phyloP scores from a whole-genome alignment of 2,888 invertebrate genomes.

The Trichogramma evanescens region DNA sequence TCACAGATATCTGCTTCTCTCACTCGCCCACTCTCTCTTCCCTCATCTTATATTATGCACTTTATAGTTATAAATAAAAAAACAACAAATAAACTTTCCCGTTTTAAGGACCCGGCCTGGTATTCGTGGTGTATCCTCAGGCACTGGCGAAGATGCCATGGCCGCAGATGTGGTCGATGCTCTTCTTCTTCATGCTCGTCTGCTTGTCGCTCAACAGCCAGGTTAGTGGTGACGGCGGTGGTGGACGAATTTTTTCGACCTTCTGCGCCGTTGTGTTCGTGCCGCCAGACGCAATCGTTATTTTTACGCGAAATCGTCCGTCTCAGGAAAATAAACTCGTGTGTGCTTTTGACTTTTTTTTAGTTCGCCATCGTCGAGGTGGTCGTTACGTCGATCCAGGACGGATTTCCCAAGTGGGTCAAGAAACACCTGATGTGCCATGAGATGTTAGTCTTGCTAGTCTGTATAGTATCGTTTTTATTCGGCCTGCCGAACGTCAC shows the following conservation, averaged over 20 bases:
- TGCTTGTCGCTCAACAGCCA: constrained; percentile 83
- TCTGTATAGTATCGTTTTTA: constrained; percentile 75
- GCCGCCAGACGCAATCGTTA: not conserved
- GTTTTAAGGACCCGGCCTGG: constrained; percentile 70
- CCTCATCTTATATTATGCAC: too few species aligned
- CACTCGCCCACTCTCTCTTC: not conserved
- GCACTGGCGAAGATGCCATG: constrained; percentile 90
- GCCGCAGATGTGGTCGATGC: constrained; percentile 80
- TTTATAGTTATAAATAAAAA: constrained; percentile 6
- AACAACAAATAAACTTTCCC: constrained; percentile 29
- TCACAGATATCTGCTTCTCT: constrained; percentile 30
- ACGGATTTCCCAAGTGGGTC: constrained; percentile 84
- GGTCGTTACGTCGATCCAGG: constrained; percentile 87
- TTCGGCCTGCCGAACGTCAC: constrained; percentile 83
- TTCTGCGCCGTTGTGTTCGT: not conserved
- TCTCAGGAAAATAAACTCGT: too few species aligned
- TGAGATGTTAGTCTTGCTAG: constrained; percentile 75
- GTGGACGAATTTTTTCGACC: not conserved
- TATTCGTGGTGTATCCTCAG: constrained; percentile 88
- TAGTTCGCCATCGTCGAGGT: constrained; percentile 94
- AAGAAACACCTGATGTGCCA: constrained; percentile 75
- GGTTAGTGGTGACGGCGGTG: constrained; percentile 49
- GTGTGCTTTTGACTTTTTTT: constrained; percentile 10
- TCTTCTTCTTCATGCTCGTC: constrained; percentile 86
- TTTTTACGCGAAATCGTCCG: too few species aligned